Conservation (phyloP, 2,888 invertebrate species). For the Frankliniella fusca region DNA sequence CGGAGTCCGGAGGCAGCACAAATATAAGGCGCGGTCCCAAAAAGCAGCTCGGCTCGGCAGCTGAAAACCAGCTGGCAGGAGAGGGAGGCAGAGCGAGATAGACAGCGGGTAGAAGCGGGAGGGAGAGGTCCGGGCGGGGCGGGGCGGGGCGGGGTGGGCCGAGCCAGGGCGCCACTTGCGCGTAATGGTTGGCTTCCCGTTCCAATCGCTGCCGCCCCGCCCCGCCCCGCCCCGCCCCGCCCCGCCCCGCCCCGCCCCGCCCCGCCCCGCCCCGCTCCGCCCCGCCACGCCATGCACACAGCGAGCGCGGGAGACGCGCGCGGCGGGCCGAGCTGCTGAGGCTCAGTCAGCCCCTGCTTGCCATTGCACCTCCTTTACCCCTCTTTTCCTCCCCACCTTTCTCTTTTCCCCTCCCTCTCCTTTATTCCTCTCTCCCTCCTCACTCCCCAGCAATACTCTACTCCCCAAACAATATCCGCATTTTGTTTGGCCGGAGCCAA, state of each 20-base stretch:
- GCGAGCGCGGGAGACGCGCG: no score
- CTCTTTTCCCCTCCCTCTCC: no score
- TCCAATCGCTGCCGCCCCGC: background rate
- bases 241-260: background rate
- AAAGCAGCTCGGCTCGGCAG: background rate
- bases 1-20: background rate
- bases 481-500: background rate
- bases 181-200: constrained; percentile 15
- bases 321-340: no score
- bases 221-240: no score
- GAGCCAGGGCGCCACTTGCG: background rate
- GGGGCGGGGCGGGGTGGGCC: background rate
- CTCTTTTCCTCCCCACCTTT: no score
- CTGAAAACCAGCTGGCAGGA: no score
- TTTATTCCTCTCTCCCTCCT: no score
- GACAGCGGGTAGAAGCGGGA: background rate
- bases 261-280: background rate
- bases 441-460: no score
- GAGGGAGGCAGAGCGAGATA: background rate
- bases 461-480: background rate
- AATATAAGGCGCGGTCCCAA: no score
- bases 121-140: background rate
- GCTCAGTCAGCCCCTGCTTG: no score
- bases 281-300: no score
- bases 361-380: no score